Evolutionary conservation across 2,888 invertebrate genomes (phyloP).

Genomic region (Eupeodes luniger): DNA sequence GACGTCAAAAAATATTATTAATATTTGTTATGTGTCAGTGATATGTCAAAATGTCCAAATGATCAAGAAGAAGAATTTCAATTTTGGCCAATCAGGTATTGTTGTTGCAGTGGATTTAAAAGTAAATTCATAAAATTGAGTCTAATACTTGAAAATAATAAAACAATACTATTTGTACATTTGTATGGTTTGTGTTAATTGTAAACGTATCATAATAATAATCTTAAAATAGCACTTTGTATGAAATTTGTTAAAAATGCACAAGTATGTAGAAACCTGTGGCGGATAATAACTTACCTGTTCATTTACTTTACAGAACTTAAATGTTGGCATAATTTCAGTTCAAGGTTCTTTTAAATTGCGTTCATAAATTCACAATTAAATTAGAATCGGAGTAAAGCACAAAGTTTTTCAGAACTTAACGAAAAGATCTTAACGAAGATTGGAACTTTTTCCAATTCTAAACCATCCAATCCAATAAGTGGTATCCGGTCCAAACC

Average conservation of each 20-base stretch:
- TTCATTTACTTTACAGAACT: too few relatives aligned
- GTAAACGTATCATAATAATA: background rate
- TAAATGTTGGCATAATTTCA: too few relatives aligned
- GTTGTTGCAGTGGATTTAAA: conserved; percentile 73
- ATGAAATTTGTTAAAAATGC: background rate
- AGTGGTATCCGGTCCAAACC: too few relatives aligned
- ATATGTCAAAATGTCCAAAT: conserved; percentile 78
- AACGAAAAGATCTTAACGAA: too few relatives aligned
- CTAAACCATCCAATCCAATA: too few relatives aligned
- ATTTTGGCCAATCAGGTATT: conserved; percentile 84
- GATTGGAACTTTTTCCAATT: too few relatives aligned
- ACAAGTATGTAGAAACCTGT: background rate
- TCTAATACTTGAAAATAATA: background rate
- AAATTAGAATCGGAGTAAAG: too few relatives aligned
- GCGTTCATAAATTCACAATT: too few relatives aligned
- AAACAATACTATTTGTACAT: too few relatives aligned
- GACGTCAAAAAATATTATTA: conserved; percentile 42
- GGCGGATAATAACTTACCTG: too few relatives aligned
- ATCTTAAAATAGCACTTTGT: background rate
- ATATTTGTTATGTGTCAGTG: conserved; percentile 61
- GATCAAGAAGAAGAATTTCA: conserved; percentile 82
- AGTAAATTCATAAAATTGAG: conserved; percentile 34
- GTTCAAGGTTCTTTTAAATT: too few relatives aligned
- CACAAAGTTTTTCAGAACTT: too few relatives aligned
- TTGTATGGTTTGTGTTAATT: background rate